Evolutionary conservation across 92 coral and sea anemone species (phyloP), one percentile per base, ranked within the genome.

Genomic region (Actinernus sp.): DNA sequence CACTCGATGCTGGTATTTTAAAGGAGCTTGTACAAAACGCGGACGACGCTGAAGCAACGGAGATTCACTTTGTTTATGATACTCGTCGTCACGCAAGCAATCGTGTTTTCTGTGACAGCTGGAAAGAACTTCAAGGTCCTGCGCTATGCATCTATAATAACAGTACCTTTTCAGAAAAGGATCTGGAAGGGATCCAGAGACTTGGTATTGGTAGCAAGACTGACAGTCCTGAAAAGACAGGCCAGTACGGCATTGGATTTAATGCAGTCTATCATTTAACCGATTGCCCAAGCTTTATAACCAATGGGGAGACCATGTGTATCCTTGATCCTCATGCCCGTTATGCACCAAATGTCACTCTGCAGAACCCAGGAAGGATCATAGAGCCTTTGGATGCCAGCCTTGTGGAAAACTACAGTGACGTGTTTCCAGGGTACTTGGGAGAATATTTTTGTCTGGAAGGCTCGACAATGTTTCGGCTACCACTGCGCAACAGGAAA

Each of bases 241-340:
- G 97, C 2, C 91, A 87, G 34, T 87, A 86, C 72, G 97, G 98
- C 41, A 76, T 95, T 25, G 99, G 99, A 2, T 87, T 95, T 63
- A 95, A 91, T 62, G 95, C 97, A 1, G 97, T 95, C 28, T 95
- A 91, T 51, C 99, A 95, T 48, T 41, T 95, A 4, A 95, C 99
- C 3, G 99, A 95, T 58, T 95, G 99, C 27, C 97, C 99, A 55
- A 91, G 95, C 53, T 95, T 95, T 49, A 29, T 95, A 29, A 87
- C 95, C 17, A 74, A 87, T 53, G 95, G 79, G 8, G 70, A 84
- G 20, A 69, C 83, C 16, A 64, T 95, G 13, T 95, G 97, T 47
- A 76, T 91, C 49, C 75, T 91, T 21, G 99, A 95, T 30, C 99
- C 99, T 3, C 99, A 91, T 73, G 91, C 94, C 12, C 82, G 83